Evolutionary conservation across 2,797 vertebrate genomes (phyloP).

Genomic region (Valencia hispanica): DNA sequence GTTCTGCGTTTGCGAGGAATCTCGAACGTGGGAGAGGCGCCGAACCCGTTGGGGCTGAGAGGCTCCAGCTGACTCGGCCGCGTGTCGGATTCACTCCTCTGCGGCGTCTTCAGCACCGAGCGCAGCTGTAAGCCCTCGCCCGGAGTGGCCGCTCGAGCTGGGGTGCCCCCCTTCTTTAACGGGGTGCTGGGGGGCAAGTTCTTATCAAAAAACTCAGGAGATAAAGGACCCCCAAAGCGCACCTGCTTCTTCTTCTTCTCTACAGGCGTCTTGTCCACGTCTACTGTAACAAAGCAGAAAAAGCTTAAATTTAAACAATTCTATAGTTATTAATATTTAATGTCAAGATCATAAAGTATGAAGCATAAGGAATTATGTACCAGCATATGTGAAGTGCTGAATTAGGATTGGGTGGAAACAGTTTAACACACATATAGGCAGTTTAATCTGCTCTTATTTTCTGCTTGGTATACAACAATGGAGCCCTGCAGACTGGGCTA

Average conservation of each 20-base stretch:
- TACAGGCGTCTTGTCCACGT: slow-evolving; percentile 8
- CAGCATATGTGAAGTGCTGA: not conserved
- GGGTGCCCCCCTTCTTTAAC: slow-evolving; percentile 78
- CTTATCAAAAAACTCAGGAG: slow-evolving; percentile 83
- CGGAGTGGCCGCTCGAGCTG: slow-evolving; percentile 50
- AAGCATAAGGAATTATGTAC: not conserved
- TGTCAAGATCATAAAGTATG: not conserved
- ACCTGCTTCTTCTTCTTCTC: slow-evolving; percentile 70
- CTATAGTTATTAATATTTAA: not conserved
- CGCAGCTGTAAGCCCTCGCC: slow-evolving; percentile 50
- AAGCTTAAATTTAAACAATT: not conserved
- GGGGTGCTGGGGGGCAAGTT: slow-evolving; percentile 82
- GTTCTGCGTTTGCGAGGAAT: slow-evolving; percentile 22
- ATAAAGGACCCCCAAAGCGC: slow-evolving; percentile 78
- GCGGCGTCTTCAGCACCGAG: slow-evolving; percentile 78
- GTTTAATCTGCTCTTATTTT: not conserved
- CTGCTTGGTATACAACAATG: slow-evolving; percentile 8
- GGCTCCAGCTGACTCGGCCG: slow-evolving; percentile 42
- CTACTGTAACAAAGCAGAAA: slow-evolving; percentile 42
- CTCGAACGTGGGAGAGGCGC: slow-evolving; percentile 64
- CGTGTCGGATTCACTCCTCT: slow-evolving; percentile 43
- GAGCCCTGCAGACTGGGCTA: not conserved
- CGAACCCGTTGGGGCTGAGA: slow-evolving; percentile 49
- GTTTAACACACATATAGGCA: not conserved
- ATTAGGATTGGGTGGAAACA: not conserved